A percentile compares a stretch with the other conserved stretches of the same genome.
Conservation (phyloP, 2,113 vertebrate species). For the Oplegnathus fasciatus region DNA sequence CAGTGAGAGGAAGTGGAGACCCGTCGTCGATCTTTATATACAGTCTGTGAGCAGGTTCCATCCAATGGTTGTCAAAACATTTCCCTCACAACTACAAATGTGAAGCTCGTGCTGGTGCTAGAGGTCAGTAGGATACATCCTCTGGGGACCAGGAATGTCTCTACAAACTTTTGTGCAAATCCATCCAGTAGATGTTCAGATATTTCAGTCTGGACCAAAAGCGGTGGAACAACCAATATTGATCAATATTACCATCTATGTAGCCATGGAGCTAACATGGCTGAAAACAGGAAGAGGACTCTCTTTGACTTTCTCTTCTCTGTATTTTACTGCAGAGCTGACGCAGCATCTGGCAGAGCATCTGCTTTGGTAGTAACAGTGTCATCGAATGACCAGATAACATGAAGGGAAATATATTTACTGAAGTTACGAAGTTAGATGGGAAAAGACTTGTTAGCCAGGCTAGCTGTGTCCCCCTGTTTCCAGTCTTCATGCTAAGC, state of each 20-base stretch:
- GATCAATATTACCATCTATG: too few species aligned
- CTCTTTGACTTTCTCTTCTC: constrained; percentile 8
- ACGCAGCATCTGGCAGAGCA: constrained; percentile 29
- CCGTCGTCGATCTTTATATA: too few species aligned
- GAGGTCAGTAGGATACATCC: neutral
- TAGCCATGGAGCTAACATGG: neutral
- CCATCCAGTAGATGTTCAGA: neutral
- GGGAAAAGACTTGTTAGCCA: too few species aligned
- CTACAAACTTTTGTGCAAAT: neutral
- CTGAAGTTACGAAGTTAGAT: constrained; percentile 3
- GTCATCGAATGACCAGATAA: constrained; percentile 37
- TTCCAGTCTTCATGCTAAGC: neutral
- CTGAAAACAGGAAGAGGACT: neutral
- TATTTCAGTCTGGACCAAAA: neutral
- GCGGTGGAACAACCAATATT: too few species aligned
- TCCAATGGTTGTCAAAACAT: neutral
- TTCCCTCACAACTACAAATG: neutral
- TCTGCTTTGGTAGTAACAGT: constrained; percentile 32
- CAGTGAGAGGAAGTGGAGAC: too few species aligned
- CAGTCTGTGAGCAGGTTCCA: too few species aligned
- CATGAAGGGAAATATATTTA: constrained; percentile 10
- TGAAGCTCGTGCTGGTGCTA: neutral
- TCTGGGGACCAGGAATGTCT: neutral
- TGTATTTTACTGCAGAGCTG: constrained; percentile 9
- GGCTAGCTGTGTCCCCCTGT: neutral